A percentile compares a stretch with the other conserved stretches of the same genome.
Evolutionary conservation across 2,113 vertebrate species (phyloP).

Genomic region (Prunella fulvescens): DNA sequence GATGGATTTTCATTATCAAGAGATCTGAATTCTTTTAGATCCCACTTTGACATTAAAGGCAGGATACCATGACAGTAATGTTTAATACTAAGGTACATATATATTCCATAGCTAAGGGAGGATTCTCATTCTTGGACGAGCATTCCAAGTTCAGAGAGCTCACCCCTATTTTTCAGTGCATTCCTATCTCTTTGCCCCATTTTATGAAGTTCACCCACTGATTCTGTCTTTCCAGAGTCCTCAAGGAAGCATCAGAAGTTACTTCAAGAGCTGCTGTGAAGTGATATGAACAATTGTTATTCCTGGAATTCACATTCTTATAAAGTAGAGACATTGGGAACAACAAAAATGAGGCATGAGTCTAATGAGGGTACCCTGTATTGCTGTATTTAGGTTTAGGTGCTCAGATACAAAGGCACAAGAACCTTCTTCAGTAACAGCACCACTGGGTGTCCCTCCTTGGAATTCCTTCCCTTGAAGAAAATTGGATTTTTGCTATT

Average conservation of each 20-base stretch:
- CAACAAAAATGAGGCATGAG: background rate
- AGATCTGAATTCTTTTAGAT: background rate
- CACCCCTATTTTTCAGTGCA: background rate
- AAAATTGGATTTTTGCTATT: background rate
- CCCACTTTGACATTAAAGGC: background rate
- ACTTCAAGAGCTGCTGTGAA: background rate
- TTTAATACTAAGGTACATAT: background rate
- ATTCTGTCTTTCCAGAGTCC: background rate
- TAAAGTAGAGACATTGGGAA: background rate
- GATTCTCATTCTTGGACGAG: background rate
- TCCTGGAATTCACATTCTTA: background rate
- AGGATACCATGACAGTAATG: background rate
- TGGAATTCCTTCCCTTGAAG: background rate
- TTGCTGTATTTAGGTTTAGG: background rate
- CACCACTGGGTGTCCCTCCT: background rate
- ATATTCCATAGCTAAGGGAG: background rate
- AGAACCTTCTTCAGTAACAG: background rate
- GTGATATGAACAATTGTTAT: background rate
- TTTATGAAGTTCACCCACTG: background rate
- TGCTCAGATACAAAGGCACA: background rate
- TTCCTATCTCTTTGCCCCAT: background rate
- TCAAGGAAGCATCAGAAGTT: background rate
- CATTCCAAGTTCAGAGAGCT: background rate
- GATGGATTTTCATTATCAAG: conserved; percentile 23
- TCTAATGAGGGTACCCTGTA: background rate